phyloP scores from a whole-genome alignment of 1,140 invertebrate genomes.

The Anoplolepis gracilipes region DNA sequence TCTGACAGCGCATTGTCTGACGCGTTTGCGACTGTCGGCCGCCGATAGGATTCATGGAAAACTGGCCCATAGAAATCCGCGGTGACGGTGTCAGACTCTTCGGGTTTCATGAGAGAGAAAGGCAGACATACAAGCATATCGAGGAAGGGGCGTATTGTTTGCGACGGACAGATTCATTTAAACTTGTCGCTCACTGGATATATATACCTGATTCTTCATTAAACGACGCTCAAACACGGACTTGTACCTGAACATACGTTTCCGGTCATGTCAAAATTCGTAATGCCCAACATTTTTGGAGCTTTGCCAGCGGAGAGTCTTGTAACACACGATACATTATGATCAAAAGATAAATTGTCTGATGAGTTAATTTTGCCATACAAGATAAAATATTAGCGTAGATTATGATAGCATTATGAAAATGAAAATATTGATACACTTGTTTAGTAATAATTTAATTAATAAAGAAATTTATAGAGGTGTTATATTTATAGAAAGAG shows the following conservation, averaged over 20 bases:
- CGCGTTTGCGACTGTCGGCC: constrained; percentile 66
- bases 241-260: constrained; percentile 28
- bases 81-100: constrained; percentile 60
- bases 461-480: background rate
- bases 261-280: constrained; percentile 33
- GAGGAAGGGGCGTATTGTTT: constrained; percentile 71
- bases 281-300: constrained; percentile 36
- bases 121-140: background rate
- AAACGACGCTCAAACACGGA: constrained; percentile 48
- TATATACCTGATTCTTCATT: constrained; percentile 49
- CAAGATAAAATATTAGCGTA: background rate
- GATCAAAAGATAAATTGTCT: background rate
- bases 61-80: constrained; percentile 74
- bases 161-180: constrained; percentile 80
- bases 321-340: background rate
- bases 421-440: background rate
- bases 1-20: constrained; percentile 59
- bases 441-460: background rate
- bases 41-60: constrained; percentile 79
- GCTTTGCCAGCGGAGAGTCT: background rate
- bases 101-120: constrained; percentile 10
- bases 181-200: constrained; percentile 69
- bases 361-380: background rate
- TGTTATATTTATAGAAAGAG: too few relatives aligned
- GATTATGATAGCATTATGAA: background rate